phyloP scores from a whole-genome alignment of 2,888 invertebrate species.

The Troides helena region DNA sequence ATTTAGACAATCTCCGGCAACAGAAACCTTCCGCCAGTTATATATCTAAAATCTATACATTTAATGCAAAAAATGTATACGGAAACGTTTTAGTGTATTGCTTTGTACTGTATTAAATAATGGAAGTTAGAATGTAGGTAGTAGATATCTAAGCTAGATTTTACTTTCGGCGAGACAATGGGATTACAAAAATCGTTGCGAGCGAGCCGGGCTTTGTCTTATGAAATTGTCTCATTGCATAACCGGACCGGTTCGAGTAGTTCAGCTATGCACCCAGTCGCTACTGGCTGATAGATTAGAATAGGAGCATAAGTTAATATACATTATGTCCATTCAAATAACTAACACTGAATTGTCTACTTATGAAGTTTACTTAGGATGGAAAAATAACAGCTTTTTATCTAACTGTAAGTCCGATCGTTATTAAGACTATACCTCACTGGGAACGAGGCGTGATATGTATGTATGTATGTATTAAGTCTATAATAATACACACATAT shows the following conservation, averaged over 20 bases:
- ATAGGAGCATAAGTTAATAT: neutral
- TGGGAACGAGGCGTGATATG: too few relatives aligned
- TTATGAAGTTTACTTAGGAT: neutral
- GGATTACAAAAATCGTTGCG: constrained; percentile 33
- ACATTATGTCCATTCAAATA: neutral
- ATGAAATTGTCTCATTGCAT: constrained; percentile 53
- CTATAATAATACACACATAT: too few relatives aligned
- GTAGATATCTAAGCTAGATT: constrained; percentile 18
- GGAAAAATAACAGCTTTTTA: neutral
- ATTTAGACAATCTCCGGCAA: too few relatives aligned
- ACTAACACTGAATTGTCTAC: neutral
- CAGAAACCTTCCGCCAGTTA: too few relatives aligned
- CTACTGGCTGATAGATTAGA: constrained; percentile 26
- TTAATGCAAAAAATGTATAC: neutral
- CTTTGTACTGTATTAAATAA: neutral
- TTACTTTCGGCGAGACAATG: constrained; percentile 35
- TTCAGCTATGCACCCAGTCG: constrained; percentile 40
- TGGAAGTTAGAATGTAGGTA: neutral
- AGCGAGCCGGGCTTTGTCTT: constrained; percentile 45
- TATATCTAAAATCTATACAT: too few relatives aligned
- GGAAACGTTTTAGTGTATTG: neutral
- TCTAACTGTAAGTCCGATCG: neutral
- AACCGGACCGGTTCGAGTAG: constrained; percentile 42
- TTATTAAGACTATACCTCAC: too few relatives aligned
- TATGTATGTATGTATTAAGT: too few relatives aligned